Percentiles rank a stretch among this genome's conserved stretches.
Evolutionary conservation across 1,140 invertebrate species (phyloP).

Genomic region (Caerostris extrusa): DNA sequence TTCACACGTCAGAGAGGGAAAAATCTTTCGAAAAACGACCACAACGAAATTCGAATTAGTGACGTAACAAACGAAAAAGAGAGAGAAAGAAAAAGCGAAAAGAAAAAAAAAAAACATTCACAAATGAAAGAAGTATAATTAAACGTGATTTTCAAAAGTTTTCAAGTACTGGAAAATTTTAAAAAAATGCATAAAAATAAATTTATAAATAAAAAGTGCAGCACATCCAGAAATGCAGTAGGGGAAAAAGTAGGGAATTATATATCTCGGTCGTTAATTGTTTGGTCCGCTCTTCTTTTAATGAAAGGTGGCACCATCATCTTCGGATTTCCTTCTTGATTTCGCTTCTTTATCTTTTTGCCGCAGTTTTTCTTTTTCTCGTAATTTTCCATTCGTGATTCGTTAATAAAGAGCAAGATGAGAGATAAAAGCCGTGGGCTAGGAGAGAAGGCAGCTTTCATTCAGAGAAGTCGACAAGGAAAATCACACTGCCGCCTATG

Average conservation of each 20-base stretch:
- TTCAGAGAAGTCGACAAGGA: not conserved
- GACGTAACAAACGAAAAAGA: not conserved
- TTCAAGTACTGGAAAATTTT: not conserved
- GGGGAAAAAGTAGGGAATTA: not conserved
- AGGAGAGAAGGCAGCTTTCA: not conserved
- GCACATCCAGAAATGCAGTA: not conserved
- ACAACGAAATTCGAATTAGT: not conserved
- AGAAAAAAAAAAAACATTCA: not conserved
- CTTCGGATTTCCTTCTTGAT: not conserved
- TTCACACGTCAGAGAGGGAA: not conserved
- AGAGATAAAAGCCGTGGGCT: not conserved
- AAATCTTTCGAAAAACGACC: not conserved
- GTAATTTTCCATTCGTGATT: constrained; percentile 9
- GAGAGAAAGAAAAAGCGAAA: not conserved
- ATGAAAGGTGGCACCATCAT: constrained; percentile 28
- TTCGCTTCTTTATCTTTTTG: constrained; percentile 1
- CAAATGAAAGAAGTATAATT: constrained; percentile 60
- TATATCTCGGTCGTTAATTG: constrained; percentile 43
- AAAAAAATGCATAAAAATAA: not conserved
- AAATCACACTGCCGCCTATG: not conserved
- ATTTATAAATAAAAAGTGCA: constrained; percentile 13
- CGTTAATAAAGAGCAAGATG: not conserved
- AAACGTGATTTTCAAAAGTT: constrained; percentile 35
- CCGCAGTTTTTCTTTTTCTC: not conserved
- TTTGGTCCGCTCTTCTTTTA: constrained; percentile 37